Evolutionary conservation across 2,113 vertebrate species (phyloP), one percentile per base, ranked within the genome.

Genomic region (Semicossyphus pulcher): DNA sequence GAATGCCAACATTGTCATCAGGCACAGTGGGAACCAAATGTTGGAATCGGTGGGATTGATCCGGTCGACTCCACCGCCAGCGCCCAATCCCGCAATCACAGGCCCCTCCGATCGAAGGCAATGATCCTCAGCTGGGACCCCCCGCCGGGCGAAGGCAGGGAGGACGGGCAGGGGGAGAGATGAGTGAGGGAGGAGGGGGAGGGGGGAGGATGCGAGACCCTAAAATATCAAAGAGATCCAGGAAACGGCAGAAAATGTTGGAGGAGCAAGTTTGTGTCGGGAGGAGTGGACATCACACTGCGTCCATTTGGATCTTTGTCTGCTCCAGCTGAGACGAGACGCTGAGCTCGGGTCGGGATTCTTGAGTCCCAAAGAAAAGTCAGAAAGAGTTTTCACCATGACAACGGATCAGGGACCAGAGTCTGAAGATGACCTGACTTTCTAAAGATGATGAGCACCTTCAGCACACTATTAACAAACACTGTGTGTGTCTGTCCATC

Each of bases 1-100:
- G 90, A 92, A 93, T 92, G 88, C 88, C 92, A 93, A 93, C 93
- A 92, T 90, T 89, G 89, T 92, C 89, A 93, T 94, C 92, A 93
- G 80, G 75, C 93, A 91, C 93, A 93, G 93, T 90, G 70, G 92
- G 93, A 92, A 89, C 84, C 92, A 90, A 93, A 92, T 87, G 83
- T 85, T 88, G 84, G 86, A 84, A 92, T 93, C 76, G 80, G 86
- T 92, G 84, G 84, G 84, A 94, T 93, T 93, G 92, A 94, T 93
- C 88, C 61, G 79, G 86, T 83, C 56, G 78, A 92, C 86, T 93
- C 90, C 84, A 83, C 84, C 57, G 78, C 72, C 67, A 69, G 68
- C 62, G 41, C 68, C 87, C 80, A 88, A 87, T 81, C 87, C 83
- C 6, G 76, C 88, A 94, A 93, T 93, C 90, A 93, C 72, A 63